Base-by-base conservation (phyloP, 2,888 invertebrate genomes). In the Catocala nupta region DNA sequence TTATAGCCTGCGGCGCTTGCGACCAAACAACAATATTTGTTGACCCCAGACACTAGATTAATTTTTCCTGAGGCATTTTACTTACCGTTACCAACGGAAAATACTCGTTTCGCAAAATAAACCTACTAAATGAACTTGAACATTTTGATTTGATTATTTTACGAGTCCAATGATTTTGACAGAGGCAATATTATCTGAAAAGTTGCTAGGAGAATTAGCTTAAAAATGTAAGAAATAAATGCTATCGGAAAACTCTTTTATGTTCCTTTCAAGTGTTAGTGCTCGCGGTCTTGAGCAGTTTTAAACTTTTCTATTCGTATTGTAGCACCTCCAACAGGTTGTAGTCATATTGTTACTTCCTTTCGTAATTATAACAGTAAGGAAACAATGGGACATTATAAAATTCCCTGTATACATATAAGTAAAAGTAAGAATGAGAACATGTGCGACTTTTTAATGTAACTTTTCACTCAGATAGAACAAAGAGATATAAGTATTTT, bases 1-100 rank as follows among this genome's bases (percentile, higher is more conserved):
- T 90, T 90, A 90, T 89, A 88, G 88, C 89, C 87, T 76, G 85
- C 83, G 84, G 84, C 84, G 82, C 80, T 73, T 73, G 78, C 72
- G 81, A 83, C 87, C 90, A 91, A 91, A 92, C 91, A 91, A 92
- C 88, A 91, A 91, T 91, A 91, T 91, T 92, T 91, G 90, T 84
- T 85, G 86, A 87, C 80, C 82, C 84, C 86, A 87, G 88, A 87
- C 88, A 88, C 86, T 85, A 90, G 89, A 91, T 92, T 91, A 90
- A 90, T 90, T 92, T 92, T 91, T 90, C 90, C 88, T 81, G 83
- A 71, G 88, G 88, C 88, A 84, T 88, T 90, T 87, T 83, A 85
- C 84, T 86, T 78, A 75, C 75, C 80, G 79, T 78, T 78, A 68
- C 70, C 73, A 68, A 76, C 13, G 65, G 68, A 77, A 80, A 83